Conservation (phyloP, 2,888 invertebrate genomes). For the Polylopha cassiicola region DNA sequence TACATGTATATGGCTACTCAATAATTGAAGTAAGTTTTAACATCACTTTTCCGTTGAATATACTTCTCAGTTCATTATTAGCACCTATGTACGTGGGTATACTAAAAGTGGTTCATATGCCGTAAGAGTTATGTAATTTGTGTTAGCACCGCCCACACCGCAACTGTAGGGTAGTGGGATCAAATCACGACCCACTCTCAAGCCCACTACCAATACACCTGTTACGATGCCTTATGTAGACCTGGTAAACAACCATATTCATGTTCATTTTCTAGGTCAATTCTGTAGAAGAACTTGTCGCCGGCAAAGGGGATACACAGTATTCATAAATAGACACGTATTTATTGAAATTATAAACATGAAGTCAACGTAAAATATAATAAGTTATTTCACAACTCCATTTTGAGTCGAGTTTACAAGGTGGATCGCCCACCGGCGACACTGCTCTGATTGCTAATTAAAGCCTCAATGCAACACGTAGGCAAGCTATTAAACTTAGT, state of each 20-base stretch:
- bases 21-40: too few relatives aligned
- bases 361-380: too few relatives aligned
- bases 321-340: too few relatives aligned
- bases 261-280: too few relatives aligned
- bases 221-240: slow-evolving; percentile 13
- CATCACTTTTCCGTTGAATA: too few relatives aligned
- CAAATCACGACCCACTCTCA: slow-evolving; percentile 41
- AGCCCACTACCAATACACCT: slow-evolving; percentile 42
- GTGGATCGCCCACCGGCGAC: slow-evolving; percentile 34
- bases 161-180: slow-evolving; percentile 41
- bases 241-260: slow-evolving; percentile 12
- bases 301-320: too few relatives aligned
- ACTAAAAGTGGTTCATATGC: slow-evolving; percentile 28
- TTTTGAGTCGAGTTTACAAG: slow-evolving; percentile 20
- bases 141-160: slow-evolving; percentile 42
- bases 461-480: slow-evolving; percentile 28
- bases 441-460: slow-evolving; percentile 41
- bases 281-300: too few relatives aligned
- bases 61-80: too few relatives aligned
- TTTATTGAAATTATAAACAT: too few relatives aligned
- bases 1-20: too few relatives aligned
- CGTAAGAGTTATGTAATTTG: slow-evolving; percentile 49
- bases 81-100: slow-evolving; percentile 12
- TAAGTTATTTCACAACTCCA: slow-evolving; percentile 15
- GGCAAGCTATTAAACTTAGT: not conserved